Evolutionary conservation across 2,113 vertebrate genomes (phyloP).

Genomic region (Pelusios castaneus): DNA sequence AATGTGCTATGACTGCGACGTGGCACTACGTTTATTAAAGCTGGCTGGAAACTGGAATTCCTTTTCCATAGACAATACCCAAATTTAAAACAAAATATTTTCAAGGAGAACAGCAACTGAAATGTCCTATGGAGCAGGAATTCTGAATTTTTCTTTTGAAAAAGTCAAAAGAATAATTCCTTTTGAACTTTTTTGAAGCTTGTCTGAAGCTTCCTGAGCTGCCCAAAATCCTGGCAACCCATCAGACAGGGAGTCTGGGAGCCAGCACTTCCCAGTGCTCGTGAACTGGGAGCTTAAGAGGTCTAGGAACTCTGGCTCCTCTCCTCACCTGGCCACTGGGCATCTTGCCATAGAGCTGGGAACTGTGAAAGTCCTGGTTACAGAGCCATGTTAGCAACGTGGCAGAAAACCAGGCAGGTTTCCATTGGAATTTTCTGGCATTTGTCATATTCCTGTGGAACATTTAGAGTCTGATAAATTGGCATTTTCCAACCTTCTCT

Average conservation of each 20-base stretch:
- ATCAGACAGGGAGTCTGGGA: not conserved
- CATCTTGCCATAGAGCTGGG: not conserved
- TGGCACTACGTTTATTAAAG: not conserved
- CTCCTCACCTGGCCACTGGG: not conserved
- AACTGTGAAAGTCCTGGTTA: not conserved
- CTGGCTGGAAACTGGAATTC: not conserved
- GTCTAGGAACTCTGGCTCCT: not conserved
- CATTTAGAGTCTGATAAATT: not conserved
- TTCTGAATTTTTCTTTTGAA: not conserved
- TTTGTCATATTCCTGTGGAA: not conserved
- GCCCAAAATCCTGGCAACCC: not conserved
- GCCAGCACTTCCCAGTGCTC: not conserved
- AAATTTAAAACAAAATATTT: not conserved
- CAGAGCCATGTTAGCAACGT: not conserved
- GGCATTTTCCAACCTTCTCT: not conserved
- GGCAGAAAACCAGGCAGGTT: not conserved
- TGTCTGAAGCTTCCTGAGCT: not conserved
- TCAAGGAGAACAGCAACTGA: not conserved
- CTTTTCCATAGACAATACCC: not conserved
- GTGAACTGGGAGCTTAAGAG: not conserved
- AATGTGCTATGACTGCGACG: not conserved
- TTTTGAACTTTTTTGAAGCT: not conserved
- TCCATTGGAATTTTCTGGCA: not conserved
- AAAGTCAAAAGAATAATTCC: not conserved
- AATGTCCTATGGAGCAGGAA: not conserved